Evolutionary conservation across 2,797 vertebrate genomes (phyloP).

Genomic region (Tapirus indicus): DNA sequence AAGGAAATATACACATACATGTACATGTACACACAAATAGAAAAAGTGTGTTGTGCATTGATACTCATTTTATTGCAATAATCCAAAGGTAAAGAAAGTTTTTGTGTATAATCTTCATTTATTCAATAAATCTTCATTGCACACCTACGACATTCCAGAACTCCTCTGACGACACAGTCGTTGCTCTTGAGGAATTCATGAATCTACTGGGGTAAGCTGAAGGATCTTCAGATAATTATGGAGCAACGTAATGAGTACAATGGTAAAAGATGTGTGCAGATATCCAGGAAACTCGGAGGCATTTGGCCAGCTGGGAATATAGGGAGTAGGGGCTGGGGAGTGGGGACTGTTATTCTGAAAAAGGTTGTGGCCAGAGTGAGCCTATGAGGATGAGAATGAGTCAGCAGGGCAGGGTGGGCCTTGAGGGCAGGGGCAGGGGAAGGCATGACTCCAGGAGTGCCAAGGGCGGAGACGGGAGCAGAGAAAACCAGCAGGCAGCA

Average conservation of each 20-base stretch:
- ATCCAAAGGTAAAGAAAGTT: background rate
- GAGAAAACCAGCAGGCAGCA: background rate
- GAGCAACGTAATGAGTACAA: background rate
- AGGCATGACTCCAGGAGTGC: background rate
- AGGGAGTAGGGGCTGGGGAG: background rate
- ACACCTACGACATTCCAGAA: background rate
- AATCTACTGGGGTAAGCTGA: background rate
- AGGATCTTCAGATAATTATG: background rate
- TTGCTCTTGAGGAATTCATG: background rate
- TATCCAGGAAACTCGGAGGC: background rate
- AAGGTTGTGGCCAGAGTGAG: background rate
- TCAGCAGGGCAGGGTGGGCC: background rate
- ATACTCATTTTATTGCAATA: background rate
- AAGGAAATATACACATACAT: background rate
- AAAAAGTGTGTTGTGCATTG: background rate
- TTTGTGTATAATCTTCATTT: background rate
- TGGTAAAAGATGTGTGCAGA: background rate
- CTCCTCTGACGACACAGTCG: background rate
- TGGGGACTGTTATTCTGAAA: background rate
- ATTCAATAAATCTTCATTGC: background rate
- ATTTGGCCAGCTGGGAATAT: background rate
- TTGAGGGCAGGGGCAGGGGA: background rate
- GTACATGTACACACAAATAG: background rate
- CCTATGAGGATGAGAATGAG: background rate
- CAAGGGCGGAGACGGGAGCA: background rate